phyloP scores from a whole-genome alignment of 1,140 invertebrate genomes.

The Schlechtendalia chinensis region DNA sequence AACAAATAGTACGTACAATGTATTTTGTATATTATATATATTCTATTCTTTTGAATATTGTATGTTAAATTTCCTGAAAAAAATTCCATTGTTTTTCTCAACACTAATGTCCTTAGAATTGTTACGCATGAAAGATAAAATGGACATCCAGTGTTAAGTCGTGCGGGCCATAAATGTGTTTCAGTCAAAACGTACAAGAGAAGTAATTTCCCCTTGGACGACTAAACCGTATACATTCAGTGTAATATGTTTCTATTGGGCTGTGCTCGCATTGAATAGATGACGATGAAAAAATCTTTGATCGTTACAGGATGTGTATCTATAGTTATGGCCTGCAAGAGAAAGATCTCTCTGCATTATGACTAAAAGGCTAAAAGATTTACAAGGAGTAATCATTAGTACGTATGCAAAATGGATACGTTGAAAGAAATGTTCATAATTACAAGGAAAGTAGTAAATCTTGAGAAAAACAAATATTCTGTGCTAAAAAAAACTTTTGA shows the following conservation, averaged over 20 bases:
- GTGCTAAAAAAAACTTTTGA: too few species aligned
- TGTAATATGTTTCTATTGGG: conserved; percentile 4
- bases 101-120: not conserved
- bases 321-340: too few species aligned
- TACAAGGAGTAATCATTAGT: too few species aligned
- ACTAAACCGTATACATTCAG: not conserved
- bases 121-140: conserved; percentile 16
- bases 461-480: too few species aligned
- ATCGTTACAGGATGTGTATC: not conserved
- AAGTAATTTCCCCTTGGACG: conserved; percentile 18
- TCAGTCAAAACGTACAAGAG: conserved; percentile 26
- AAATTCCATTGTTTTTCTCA: not conserved
- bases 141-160: conserved; percentile 7
- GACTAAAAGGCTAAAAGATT: too few species aligned
- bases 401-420: too few species aligned
- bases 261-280: not conserved
- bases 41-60: conserved; percentile 16
- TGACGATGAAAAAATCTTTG: not conserved
- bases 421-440: too few species aligned
- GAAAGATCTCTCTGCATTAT: too few species aligned
- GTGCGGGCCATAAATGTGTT: not conserved
- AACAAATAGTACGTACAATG: not conserved
- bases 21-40: too few species aligned
- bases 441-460: too few species aligned
- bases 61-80: conserved; percentile 22